A percentile compares a stretch with the other conserved stretches of the same genome.
Conservation (phyloP, 2,888 invertebrate genomes). For the Fragum whitleyi region DNA sequence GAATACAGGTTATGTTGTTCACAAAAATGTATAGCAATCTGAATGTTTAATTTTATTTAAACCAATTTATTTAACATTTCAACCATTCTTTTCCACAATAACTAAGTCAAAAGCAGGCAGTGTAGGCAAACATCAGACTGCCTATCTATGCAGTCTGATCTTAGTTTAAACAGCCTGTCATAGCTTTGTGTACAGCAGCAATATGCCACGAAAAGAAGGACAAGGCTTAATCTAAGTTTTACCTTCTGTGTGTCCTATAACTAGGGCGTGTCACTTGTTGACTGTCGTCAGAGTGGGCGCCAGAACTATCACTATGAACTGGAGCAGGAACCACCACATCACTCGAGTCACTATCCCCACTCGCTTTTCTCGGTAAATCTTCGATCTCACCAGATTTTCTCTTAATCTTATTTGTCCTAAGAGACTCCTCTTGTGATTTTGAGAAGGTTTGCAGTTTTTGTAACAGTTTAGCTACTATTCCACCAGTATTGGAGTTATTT, state of each 20-base stretch:
- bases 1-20: too few relatives aligned
- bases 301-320: conserved; percentile 74
- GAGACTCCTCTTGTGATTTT: conserved; percentile 71
- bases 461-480: conserved; percentile 75
- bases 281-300: conserved; percentile 77
- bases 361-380: conserved; percentile 62
- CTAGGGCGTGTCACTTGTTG: conserved; percentile 65
- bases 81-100: too few relatives aligned
- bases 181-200: too few relatives aligned
- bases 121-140: too few relatives aligned
- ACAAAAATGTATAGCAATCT: too few relatives aligned
- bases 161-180: too few relatives aligned
- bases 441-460: conserved; percentile 77
- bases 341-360: conserved; percentile 74
- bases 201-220: too few relatives aligned
- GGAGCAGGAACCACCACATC: conserved; percentile 61
- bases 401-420: conserved; percentile 61
- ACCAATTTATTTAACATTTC: too few relatives aligned
- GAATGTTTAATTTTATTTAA: too few relatives aligned
- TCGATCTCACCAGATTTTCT: conserved; percentile 64
- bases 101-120: too few relatives aligned
- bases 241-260: conserved; percentile 76
- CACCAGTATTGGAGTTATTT: conserved; percentile 58
- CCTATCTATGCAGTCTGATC: too few relatives aligned
- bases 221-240: too few relatives aligned